Conservation (phyloP, 2,797 vertebrate genomes). For the Cynopterus sphinx region DNA sequence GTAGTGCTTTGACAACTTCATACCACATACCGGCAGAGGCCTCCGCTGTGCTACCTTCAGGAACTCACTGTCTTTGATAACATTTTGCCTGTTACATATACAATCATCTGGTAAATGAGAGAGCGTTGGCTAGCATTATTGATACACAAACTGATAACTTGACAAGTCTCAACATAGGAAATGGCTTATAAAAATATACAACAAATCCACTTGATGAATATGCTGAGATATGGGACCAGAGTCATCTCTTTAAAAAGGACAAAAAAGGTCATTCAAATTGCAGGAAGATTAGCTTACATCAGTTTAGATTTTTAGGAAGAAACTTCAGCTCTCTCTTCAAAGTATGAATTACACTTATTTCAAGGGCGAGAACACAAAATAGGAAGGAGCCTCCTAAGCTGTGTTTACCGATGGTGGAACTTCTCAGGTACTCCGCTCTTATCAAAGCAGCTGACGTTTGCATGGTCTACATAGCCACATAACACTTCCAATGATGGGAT, state of each 20-base stretch:
- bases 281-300: not conserved
- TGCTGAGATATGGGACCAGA: not conserved
- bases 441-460: not conserved
- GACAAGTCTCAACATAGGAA: conserved; percentile 21
- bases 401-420: not conserved
- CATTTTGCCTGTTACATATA: not conserved
- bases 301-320: not conserved
- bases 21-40: conserved; percentile 41
- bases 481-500: not conserved
- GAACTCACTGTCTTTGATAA: not conserved
- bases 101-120: not conserved
- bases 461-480: not conserved
- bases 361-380: not conserved
- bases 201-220: not conserved
- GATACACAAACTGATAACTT: conserved; percentile 47
- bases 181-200: not conserved
- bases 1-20: conserved; percentile 66
- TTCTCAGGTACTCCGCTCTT: not conserved
- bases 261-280: not conserved
- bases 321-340: not conserved
- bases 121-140: conserved; percentile 17
- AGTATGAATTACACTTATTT: not conserved
- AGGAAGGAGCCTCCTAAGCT: not conserved
- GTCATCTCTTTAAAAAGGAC: not conserved
- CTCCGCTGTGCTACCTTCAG: not conserved